phyloP scores from a whole-genome alignment of 2,113 vertebrate species.

The Meriones unguiculatus region DNA sequence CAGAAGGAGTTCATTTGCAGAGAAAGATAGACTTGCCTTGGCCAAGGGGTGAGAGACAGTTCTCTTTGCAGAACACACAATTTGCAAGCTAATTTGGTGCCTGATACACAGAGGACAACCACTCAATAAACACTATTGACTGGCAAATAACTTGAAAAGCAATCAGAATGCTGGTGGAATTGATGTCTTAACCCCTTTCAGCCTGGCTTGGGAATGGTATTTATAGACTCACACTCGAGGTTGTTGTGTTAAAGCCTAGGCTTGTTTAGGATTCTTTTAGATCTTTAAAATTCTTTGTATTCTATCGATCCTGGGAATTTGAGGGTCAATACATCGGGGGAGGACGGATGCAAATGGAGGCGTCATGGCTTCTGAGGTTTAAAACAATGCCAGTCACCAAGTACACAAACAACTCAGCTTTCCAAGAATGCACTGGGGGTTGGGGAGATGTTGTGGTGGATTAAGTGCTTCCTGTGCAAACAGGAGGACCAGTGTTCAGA shows the following conservation, averaged over 20 bases:
- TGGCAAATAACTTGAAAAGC: conserved; percentile 15
- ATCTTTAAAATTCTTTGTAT: not conserved
- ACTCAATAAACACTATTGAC: conserved; percentile 44
- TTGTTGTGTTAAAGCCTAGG: conserved; percentile 4
- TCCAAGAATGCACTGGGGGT: not conserved
- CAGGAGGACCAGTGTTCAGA: not conserved
- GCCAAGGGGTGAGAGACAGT: not conserved
- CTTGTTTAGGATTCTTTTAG: conserved; percentile 24
- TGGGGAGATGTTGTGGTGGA: not conserved
- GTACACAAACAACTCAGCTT: not conserved
- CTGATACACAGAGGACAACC: conserved; percentile 43
- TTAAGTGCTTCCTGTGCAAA: not conserved
- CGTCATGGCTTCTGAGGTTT: not conserved
- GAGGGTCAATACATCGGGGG: not conserved
- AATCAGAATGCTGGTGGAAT: not conserved
- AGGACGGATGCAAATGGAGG: not conserved
- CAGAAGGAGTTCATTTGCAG: conserved; percentile 1
- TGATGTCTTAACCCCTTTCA: conserved; percentile 14
- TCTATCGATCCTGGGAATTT: not conserved
- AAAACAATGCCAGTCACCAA: not conserved
- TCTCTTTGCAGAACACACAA: conserved; percentile 19
- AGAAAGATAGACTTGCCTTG: conserved; percentile 21
- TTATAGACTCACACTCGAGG: not conserved
- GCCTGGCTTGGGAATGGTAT: not conserved
- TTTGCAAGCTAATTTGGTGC: conserved; percentile 58